Conservation (phyloP, 92 coral and sea anemone species). For the Desmophyllum pertusum region DNA sequence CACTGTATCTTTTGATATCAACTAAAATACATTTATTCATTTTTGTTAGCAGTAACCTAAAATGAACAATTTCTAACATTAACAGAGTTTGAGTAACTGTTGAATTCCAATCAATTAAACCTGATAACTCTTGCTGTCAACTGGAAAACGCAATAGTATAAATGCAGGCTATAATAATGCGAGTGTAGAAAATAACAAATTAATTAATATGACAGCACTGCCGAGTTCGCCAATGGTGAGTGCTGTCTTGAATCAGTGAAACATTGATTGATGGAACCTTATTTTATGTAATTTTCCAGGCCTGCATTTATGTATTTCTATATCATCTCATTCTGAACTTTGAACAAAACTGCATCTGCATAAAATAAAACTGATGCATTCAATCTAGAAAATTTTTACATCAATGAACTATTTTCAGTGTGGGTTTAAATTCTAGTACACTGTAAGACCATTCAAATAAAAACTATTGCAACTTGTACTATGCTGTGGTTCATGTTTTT, state of each 20-base stretch:
- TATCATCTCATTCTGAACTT: not conserved
- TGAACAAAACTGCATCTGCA: too few relatives aligned
- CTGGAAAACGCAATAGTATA: not conserved
- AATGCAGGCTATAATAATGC: too few relatives aligned
- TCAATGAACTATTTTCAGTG: not conserved
- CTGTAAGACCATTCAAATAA: not conserved
- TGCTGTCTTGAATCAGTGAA: too few relatives aligned
- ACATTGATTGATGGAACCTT: constrained; percentile 10
- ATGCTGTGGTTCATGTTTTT: not conserved
- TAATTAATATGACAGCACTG: too few relatives aligned
- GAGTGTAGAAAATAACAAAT: too few relatives aligned
- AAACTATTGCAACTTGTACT: not conserved
- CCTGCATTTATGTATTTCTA: not conserved
- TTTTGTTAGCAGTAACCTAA: constrained; percentile 2
- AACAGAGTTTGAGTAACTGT: not conserved
- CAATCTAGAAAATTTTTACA: not conserved
- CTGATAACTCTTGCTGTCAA: not conserved
- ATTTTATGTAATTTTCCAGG: not conserved
- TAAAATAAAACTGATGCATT: constrained; percentile 7
- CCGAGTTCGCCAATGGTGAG: too few relatives aligned
- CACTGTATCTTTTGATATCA: too few relatives aligned
- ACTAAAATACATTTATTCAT: too few relatives aligned
- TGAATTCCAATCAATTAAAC: not conserved
- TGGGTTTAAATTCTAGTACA: too few relatives aligned
- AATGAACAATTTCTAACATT: not conserved